These are phyloP conservation scores for Gila orcuttii DNA, from an alignment of 2,113 vertebrate genomes.

Conservation along the genomic window DNA sequence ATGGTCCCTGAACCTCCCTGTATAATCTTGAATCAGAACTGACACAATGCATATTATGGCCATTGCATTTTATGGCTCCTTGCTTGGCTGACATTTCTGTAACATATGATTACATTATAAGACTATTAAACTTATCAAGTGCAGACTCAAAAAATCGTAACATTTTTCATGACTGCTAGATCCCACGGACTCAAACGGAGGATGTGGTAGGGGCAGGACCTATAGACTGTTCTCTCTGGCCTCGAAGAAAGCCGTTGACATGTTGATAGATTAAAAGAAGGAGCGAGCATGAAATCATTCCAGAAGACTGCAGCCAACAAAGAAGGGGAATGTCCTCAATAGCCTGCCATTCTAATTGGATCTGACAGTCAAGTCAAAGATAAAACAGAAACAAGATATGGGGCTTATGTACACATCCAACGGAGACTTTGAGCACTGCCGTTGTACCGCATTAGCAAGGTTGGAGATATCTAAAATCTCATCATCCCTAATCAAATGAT, in stretches of 20 bases:
- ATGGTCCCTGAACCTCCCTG: conserved; percentile 27
- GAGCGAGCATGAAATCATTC: conserved; percentile 35
- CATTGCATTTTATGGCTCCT: conserved; percentile 22
- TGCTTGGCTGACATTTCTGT: conserved; percentile 35
- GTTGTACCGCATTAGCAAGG: conserved; percentile 44
- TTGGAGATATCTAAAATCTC: conserved; percentile 52
- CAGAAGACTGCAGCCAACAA: conserved; percentile 49
- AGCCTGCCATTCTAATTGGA: conserved; percentile 51
- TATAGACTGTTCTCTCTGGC: background rate
- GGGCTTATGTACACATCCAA: conserved; percentile 50
- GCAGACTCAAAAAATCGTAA: background rate
- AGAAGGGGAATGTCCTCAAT: conserved; percentile 43
- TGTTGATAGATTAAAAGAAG: conserved; percentile 55
- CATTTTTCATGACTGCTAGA: background rate
- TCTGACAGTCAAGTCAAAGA: conserved; percentile 52
- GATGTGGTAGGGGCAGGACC: background rate
- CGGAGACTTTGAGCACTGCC: conserved; percentile 27
- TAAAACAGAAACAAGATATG: conserved; percentile 56
- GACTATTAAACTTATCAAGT: conserved; percentile 18
- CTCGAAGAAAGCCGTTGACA: conserved; percentile 46
- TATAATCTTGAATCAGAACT: conserved; percentile 28
- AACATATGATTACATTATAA: conserved; percentile 35
- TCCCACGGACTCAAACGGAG: background rate
- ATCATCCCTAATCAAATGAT: conserved; percentile 59
- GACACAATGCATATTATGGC: conserved; percentile 14